Base-by-base conservation (phyloP, 92 coral and sea anemone species). In the Phenganax stokvisi region DNA sequence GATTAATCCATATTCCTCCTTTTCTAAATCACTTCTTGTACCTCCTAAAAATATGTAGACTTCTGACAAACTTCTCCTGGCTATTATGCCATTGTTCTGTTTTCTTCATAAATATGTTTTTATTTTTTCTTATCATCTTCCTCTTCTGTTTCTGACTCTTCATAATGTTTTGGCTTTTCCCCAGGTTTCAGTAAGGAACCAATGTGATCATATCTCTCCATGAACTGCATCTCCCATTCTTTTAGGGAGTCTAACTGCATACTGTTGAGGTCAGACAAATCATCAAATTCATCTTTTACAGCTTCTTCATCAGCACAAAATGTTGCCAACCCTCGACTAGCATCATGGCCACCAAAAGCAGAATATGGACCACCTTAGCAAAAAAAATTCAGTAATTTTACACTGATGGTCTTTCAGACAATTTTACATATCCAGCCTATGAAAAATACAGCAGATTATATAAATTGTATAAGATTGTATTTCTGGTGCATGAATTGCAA, bases 311-410 rank as follows among this genome's bases (percentile, higher is more conserved):
- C 99, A 68, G 92, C 88, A 57, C 90, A 84, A 85, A 96, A 96
- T 55, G 97, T 96, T 30, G 99, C 99, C 80, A 96, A 86, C 44
- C 99, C 99, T 86, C 99, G 80, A 83, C 99, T 96, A 25, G 99
- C 99, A 89, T 96, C 99, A 85, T 91, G 99, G 12, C 99, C 99
- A 3, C 86, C 97, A 92, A 96, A 96, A 81, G 88, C 90, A 70
- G 89, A 84, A 72, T 96, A 96, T 47, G 99, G 99, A 51, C 99
- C 99, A 77, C 97, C 99, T 96, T 25, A 15, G 47, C 73, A 68
- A 53, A 79, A 58, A 11, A n/a, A 74, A 55, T 27, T 0, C 47
- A 37, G 5, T 37, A 2, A 37, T 37, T 1, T 37, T 37, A 37
- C 47, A 2, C 5, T 37, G 5, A 37, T 37, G 47, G 47, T 37